Base-by-base conservation (phyloP, 1,140 invertebrate genomes). In the Phortica variegata region DNA sequence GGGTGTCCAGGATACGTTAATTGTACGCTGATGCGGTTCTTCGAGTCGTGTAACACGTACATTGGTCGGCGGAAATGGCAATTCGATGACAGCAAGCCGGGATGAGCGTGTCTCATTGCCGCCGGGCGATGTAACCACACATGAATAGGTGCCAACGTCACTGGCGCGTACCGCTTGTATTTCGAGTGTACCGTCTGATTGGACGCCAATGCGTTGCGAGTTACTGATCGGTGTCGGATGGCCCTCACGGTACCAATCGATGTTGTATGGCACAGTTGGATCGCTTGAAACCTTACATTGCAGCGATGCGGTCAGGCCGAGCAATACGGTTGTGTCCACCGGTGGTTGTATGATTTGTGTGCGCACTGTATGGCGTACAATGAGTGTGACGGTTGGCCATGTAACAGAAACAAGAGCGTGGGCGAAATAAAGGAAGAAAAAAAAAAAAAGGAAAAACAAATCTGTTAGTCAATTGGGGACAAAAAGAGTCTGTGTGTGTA, bases 261-360 rank as follows among this genome's bases (percentile, higher is more conserved):
- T 86, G 55, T 88, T 86, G 61, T 88, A 93, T n/a, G 87, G 84
- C n/a, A 97, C 89, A 51, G 85, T 86, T 16, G 90, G 87, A 78
- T 97, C 94, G 65, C 88, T 90, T n/a, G 88, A 93, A 19, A 97
- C 89, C 80, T 90, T 92, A 79, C 95, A 98, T 60, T 93, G 90
- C 41, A 98, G 78, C 15, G 88, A 88, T 2, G 93, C 93, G 21
- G 89, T 93, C 40, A 93, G 87, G 15, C 93, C 93, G 2, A 97
- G 80, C 33, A 96, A 84, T 16, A 95, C 91, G 56, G 85, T 84
- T 2, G 89, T 90, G 73, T 96, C 91, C 46, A 89, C 89, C 33
- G 95, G 94, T 38, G 93, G 93, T 58, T 91, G 87, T 41, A 91
- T 84, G 52, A 97, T 96, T 80, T 93, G 90, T 13, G 95, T 97